Percentiles rank a stretch among this genome's conserved stretches.
These are phyloP conservation scores for Ophion ventricosus DNA, from an alignment of 2,888 invertebrate species.

Conservation along the genomic window DNA sequence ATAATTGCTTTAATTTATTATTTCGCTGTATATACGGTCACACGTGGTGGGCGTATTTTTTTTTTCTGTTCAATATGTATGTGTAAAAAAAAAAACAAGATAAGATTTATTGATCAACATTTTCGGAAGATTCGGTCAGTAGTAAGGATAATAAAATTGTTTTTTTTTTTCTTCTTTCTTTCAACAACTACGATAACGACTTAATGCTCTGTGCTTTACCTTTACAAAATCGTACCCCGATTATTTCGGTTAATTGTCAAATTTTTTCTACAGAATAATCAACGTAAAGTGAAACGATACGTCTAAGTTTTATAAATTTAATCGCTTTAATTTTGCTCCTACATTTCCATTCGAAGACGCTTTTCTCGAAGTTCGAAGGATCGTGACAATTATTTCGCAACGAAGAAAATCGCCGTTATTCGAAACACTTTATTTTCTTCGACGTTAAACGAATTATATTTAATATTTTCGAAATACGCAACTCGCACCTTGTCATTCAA, in stretches of 20 bases:
- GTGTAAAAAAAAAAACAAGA: conserved; percentile 42
- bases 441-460: background rate
- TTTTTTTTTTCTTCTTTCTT: too few species aligned
- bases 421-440: background rate
- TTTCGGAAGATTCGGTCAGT: conserved; percentile 36
- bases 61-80: conserved; percentile 6
- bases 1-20: conserved; percentile 13
- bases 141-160: conserved; percentile 43
- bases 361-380: background rate
- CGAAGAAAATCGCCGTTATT: background rate
- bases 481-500: background rate
- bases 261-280: conserved; percentile 11
- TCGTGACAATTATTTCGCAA: background rate
- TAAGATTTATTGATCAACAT: conserved; percentile 47
- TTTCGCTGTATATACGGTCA: background rate
- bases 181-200: conserved; percentile 46
- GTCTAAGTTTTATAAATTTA: conserved; percentile 21
- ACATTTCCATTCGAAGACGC: background rate
- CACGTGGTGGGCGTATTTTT: conserved; percentile 1
- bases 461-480: background rate
- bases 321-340: background rate
- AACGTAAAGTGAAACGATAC: conserved; percentile 19
- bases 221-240: conserved; percentile 34
- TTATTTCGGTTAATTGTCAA: conserved; percentile 3
- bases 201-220: conserved; percentile 26